Conservation (phyloP, 2,888 invertebrate species). For the Zaprionus obscuricornis region DNA sequence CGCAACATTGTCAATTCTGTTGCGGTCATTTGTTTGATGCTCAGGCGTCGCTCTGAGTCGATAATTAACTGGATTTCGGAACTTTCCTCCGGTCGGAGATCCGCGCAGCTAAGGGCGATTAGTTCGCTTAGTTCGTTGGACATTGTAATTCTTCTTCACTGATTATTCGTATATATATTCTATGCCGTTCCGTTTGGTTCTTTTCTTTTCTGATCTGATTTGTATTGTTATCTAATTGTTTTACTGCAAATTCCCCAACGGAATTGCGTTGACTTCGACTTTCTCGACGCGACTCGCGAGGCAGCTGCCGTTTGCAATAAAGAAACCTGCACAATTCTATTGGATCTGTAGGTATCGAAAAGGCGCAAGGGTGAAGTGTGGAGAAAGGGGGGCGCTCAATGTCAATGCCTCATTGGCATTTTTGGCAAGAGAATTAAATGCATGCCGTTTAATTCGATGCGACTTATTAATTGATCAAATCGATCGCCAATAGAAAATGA, state of each 20-base stretch:
- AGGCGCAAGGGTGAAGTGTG: slow-evolving; percentile 4
- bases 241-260: slow-evolving; percentile 39
- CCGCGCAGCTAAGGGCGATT: slow-evolving; percentile 80
- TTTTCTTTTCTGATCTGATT: background rate
- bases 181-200: too few relatives aligned
- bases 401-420: slow-evolving; percentile 78
- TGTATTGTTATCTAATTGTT: slow-evolving; percentile 54
- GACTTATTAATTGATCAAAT: slow-evolving; percentile 69
- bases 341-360: slow-evolving; percentile 21
- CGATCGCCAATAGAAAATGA: slow-evolving; percentile 34
- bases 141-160: slow-evolving; percentile 61
- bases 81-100: slow-evolving; percentile 58
- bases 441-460: slow-evolving; percentile 39
- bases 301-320: slow-evolving; percentile 55
- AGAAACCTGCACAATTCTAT: slow-evolving; percentile 59
- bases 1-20: slow-evolving; percentile 71
- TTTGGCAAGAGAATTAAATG: slow-evolving; percentile 68
- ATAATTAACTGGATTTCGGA: slow-evolving; percentile 57
- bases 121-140: slow-evolving; percentile 81
- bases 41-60: slow-evolving; percentile 77
- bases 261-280: slow-evolving; percentile 70
- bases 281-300: slow-evolving; percentile 69
- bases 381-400: slow-evolving; percentile 52
- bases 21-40: slow-evolving; percentile 81
- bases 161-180: slow-evolving; percentile 16